phyloP scores from a whole-genome alignment of 2,113 vertebrate species.

The Salvelinus fontinalis region DNA sequence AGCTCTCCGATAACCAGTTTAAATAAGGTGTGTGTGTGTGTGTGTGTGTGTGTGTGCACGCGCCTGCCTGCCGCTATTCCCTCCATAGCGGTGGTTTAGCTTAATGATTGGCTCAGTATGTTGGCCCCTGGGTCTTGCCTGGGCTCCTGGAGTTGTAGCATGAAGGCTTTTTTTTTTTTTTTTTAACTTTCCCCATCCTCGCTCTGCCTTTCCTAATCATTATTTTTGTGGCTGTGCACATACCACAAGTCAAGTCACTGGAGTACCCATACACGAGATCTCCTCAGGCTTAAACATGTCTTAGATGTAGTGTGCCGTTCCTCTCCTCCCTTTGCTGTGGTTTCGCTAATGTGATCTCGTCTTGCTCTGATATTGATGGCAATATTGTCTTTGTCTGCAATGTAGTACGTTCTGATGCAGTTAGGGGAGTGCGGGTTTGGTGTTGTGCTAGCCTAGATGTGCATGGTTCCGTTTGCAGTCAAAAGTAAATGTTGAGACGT shows the following conservation, averaged over 20 bases:
- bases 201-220: slow-evolving; percentile 23
- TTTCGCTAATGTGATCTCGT: slow-evolving; percentile 36
- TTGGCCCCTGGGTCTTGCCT: slow-evolving; percentile 56
- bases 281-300: slow-evolving; percentile 49
- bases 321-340: slow-evolving; percentile 43
- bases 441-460: background rate
- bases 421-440: background rate
- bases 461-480: background rate
- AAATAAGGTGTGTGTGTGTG: background rate
- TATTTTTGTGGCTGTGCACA: slow-evolving; percentile 58
- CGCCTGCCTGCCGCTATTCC: slow-evolving; percentile 9
- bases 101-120: slow-evolving; percentile 62
- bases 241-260: slow-evolving; percentile 53
- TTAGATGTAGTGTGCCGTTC: slow-evolving; percentile 48
- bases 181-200: slow-evolving; percentile 45
- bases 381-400: background rate
- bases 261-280: slow-evolving; percentile 43
- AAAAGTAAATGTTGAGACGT: background rate
- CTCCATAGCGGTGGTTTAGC: slow-evolving; percentile 34
- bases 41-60: background rate
- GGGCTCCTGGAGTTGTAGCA: slow-evolving; percentile 31
- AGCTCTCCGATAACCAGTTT: background rate
- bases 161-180: slow-evolving; percentile 21
- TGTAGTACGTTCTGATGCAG: background rate
- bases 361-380: slow-evolving; percentile 23